Conservation (phyloP, 2,113 vertebrate genomes). For the human (Homo sapiens) region GRCh38 chr3:34145501-34146000, state of each 20-base stretch:
- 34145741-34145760: constrained; percentile 69
- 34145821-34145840: constrained; percentile 83
- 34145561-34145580: not conserved
- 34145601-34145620: not conserved
- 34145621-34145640: not conserved
- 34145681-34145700: not conserved
- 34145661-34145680: not conserved
- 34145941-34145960: constrained; percentile 66
- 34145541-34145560: not conserved
- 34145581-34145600: not conserved
- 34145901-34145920: constrained; percentile 79
- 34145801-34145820: constrained; percentile 81
- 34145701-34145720: constrained; percentile 46
- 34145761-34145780: constrained; percentile 73
- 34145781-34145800: constrained; percentile 77
- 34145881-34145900: constrained; percentile 80
- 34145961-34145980: constrained; percentile 74
- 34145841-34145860: constrained; percentile 82
- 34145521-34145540: not conserved
- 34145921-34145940: constrained; percentile 68
- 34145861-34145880: constrained; percentile 85
- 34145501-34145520: not conserved
- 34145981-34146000: constrained; percentile 57
- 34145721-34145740: constrained; percentile 7
- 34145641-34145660: not conserved